Percentiles rank a stretch among this genome's conserved stretches.
phyloP scores from a whole-genome alignment of 2,888 invertebrate species.

The Schizotus pectinicornis region DNA sequence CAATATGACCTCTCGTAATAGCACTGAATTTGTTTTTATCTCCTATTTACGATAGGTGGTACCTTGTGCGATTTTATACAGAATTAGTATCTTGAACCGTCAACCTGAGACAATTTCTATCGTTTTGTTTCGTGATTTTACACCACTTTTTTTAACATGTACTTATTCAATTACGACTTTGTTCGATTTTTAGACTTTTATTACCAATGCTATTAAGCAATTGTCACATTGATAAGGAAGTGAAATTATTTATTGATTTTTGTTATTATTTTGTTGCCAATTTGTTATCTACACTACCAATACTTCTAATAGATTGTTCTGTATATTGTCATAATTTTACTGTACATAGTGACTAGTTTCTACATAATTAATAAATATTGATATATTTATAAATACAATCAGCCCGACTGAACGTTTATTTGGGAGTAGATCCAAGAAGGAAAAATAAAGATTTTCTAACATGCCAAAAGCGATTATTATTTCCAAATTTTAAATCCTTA shows the following conservation, averaged over 20 bases:
- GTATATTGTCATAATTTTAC: slow-evolving; percentile 53
- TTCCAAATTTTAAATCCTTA: no score
- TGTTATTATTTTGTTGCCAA: slow-evolving; percentile 35
- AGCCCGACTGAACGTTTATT: slow-evolving; percentile 55
- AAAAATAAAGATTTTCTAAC: slow-evolving; percentile 51
- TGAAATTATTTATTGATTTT: slow-evolving; percentile 28
- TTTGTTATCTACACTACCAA: slow-evolving; percentile 40
- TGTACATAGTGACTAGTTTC: slow-evolving; percentile 56
- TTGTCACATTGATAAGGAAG: slow-evolving; percentile 18
- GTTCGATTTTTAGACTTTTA: slow-evolving; percentile 14
- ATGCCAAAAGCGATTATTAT: not conserved
- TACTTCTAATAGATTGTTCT: slow-evolving; percentile 42
- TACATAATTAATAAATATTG: slow-evolving; percentile 55
- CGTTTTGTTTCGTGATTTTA: slow-evolving; percentile 9
- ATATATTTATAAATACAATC: slow-evolving; percentile 59
- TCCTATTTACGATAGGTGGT: slow-evolving; percentile 7
- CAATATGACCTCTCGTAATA: slow-evolving; percentile 9
- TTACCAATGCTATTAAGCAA: slow-evolving; percentile 17
- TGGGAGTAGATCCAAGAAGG: slow-evolving; percentile 46
- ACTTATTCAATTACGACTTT: slow-evolving; percentile 12
- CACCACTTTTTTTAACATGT: slow-evolving; percentile 10
- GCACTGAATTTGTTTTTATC: slow-evolving; percentile 11
- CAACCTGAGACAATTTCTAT: slow-evolving; percentile 6
- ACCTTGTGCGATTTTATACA: slow-evolving; percentile 10
- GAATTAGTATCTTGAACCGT: slow-evolving; percentile 7